Conservation (phyloP, 2,888 invertebrate species). For the Eupithecia insigniata region DNA sequence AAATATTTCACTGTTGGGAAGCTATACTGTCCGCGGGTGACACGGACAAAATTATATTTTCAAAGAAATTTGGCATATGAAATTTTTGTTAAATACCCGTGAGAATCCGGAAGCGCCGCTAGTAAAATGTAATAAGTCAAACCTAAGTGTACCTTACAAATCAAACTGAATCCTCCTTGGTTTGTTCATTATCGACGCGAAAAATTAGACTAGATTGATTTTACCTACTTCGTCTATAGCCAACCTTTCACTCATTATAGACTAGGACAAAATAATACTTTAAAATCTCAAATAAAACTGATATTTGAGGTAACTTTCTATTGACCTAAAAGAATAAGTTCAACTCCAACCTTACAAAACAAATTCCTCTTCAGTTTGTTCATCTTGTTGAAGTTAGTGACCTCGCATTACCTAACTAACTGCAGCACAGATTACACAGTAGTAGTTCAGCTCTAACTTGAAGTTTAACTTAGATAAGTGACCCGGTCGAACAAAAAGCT, state of each 20-base stretch:
- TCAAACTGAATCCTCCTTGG: background rate
- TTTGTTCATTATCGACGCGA: background rate
- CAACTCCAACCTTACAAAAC: background rate
- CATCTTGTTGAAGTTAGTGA: conserved; percentile 2
- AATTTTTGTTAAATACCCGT: too few relatives aligned
- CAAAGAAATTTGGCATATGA: too few relatives aligned
- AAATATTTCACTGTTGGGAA: too few relatives aligned
- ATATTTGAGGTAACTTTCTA: background rate
- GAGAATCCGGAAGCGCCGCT: too few relatives aligned
- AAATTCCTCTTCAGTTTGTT: background rate
- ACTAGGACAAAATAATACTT: background rate
- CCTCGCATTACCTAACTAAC: conserved; percentile 17
- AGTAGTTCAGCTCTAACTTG: conserved; percentile 3
- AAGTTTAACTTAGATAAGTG: conserved; percentile 27
- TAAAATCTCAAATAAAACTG: background rate
- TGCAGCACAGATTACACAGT: conserved; percentile 10
- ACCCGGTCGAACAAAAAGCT: conserved; percentile 32
- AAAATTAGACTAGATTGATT: background rate
- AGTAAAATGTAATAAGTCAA: too few relatives aligned
- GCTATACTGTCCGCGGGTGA: too few relatives aligned
- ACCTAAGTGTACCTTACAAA: too few relatives aligned
- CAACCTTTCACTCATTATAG: background rate
- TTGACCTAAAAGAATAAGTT: background rate
- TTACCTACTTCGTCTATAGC: background rate
- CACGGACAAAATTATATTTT: too few relatives aligned